These are phyloP conservation scores for Cavia porcellus DNA, from an alignment of 2,113 vertebrate genomes.

Conservation along the genomic window DNA sequence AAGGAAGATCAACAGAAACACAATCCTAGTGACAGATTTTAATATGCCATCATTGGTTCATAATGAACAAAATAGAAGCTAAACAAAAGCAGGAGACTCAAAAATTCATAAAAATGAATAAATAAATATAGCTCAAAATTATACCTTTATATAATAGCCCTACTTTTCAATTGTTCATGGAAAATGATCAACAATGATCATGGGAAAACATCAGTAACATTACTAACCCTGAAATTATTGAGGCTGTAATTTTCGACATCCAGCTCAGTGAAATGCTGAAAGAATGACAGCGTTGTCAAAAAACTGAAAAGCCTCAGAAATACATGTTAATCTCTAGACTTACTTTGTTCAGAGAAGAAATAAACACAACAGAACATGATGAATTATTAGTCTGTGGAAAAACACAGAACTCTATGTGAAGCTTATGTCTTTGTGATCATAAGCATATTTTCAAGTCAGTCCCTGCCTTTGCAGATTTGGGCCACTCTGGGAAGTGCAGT, in stretches of 20 bases:
- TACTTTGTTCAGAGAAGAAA: not conserved
- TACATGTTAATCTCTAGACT: not conserved
- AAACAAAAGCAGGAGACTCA: not conserved
- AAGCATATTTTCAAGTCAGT: not conserved
- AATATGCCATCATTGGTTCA: not conserved
- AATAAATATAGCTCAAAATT: not conserved
- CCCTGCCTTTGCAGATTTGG: not conserved
- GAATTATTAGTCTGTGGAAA: not conserved
- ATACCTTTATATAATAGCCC: not conserved
- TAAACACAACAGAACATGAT: not conserved
- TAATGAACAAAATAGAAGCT: slow-evolving; percentile 11
- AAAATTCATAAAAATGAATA: slow-evolving; percentile 37
- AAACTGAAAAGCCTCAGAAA: not conserved
- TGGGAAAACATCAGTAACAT: not conserved
- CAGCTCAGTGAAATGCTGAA: not conserved
- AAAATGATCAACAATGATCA: not conserved
- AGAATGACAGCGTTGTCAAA: not conserved
- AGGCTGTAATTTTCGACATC: not conserved
- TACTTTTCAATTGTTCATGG: not conserved
- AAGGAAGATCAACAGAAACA: not conserved
- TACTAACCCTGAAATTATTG: not conserved
- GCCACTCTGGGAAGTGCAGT: not conserved
- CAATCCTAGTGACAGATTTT: slow-evolving; percentile 23
- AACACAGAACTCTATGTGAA: not conserved
- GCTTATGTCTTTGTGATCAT: not conserved